Evolutionary conservation across 2,113 vertebrate species (phyloP).

Genomic region (Salvelinus fontinalis): DNA sequence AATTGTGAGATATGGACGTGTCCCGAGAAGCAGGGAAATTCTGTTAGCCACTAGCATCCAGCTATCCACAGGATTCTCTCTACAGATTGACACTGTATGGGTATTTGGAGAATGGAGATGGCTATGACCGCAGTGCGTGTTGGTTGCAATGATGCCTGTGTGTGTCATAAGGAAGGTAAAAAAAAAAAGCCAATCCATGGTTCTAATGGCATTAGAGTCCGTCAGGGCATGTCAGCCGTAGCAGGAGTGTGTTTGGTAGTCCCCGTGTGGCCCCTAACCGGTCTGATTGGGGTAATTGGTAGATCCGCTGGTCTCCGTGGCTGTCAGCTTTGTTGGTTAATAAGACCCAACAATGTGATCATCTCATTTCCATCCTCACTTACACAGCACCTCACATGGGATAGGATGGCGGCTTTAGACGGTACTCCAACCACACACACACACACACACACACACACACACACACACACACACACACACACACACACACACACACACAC

Average conservation of each 20-base stretch:
- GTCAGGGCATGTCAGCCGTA: slow-evolving; percentile 4
- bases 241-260: slow-evolving; percentile 1
- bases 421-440: not conserved
- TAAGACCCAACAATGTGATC: slow-evolving; percentile 76
- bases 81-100: not conserved
- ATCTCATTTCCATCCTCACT: slow-evolving; percentile 77
- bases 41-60: too few species aligned
- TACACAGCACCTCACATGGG: slow-evolving; percentile 53
- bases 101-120: not conserved
- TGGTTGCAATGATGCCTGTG: not conserved
- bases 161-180: not conserved
- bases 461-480: slow-evolving; percentile 2
- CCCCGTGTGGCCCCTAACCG: slow-evolving; percentile 26
- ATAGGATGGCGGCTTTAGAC: slow-evolving; percentile 16
- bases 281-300: slow-evolving; percentile 53
- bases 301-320: slow-evolving; percentile 43
- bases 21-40: slow-evolving; percentile 43
- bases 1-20: slow-evolving; percentile 33
- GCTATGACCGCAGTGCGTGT: not conserved
- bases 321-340: slow-evolving; percentile 73
- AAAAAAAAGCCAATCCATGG: not conserved
- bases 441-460: slow-evolving; percentile 10
- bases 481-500: slow-evolving; percentile 15
- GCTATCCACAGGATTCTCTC: slow-evolving; percentile 18
- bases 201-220: slow-evolving; percentile 1